Base-by-base conservation (phyloP, 1,140 invertebrate species). In the Proales similis region DNA sequence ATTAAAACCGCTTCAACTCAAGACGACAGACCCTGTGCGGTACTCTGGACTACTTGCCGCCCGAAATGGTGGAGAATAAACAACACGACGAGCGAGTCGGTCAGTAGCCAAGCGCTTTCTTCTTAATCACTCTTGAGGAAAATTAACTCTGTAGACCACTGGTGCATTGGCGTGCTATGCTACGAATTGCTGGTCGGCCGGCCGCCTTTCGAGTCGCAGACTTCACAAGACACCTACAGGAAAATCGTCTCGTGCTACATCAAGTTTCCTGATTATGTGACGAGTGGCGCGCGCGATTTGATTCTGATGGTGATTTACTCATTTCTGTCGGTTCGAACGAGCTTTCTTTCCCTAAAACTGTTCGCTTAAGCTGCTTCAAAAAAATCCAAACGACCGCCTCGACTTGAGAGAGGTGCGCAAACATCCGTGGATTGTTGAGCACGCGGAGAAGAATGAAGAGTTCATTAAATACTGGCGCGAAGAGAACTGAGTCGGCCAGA, bases 141-240 rank as follows among this genome's bases (percentile, higher is more conserved):
- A n/a, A n/a, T n/a, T n/a, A n/a, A n/a, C n/a, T n/a, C 88, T 63
- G 94, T 99, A 36, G 95, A 99, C 78, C 82, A 81, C 76, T 77
- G 76, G 76, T 93, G 93, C 48, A 79, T 98, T 32, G 93, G 93
- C 26, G 93, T 98, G 26, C 81, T 98, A 4, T 92, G 97, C 89
- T 97, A 97, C 76, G 92, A 97, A 81, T 96, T 97, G 91, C 88
- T 97, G 87, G 85, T 87, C 22, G 90, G 90, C 0, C 78, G 84
- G 49, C 88, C 90, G 12, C 90, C 91, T n/a, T 96, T 96, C 19
- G 39, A 47, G 33, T 46, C 39, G 12, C 27, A 62, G 17, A 32
- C 1, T 2, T 46, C 14, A 22, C 27, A 30, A 9, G 57, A 45
- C 9, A 62, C 57, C 12, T 57, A 57, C 12, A 39, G 32, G 30